Base-by-base conservation (phyloP, 1,140 invertebrate genomes). In the Platorchestia sp. region DNA sequence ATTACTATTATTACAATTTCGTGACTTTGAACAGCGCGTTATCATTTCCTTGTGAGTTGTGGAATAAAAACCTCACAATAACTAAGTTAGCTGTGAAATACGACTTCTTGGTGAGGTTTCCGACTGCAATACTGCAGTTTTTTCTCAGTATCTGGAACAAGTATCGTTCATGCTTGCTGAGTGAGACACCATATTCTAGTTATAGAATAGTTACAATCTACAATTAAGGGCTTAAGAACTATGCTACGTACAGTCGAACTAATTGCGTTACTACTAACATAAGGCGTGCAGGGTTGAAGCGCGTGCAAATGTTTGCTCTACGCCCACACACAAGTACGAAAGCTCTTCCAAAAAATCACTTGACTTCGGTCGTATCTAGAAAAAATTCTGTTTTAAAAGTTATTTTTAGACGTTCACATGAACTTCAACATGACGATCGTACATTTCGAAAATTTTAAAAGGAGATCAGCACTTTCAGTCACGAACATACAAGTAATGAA, bases 281-380 rank as follows among this genome's bases (percentile, higher is more conserved):
- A 93, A 93, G 91, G 91, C 91, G 91, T 93, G 91, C 91, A 93
- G 91, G 91, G 91, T 45, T 93, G 22, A 93, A 93, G 91, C 91
- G 91, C 45, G 91, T 93, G 91, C 91, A 47, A 40, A 7, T 47
- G 6, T 93, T n/a, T 93, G 91, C 91, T n/a, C 44, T 93, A 93
- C 87, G 42, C 91, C 91, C 91, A 93, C 91, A 93, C 91, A 45
- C 91, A 93, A 93, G 19, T 44, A 93, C 43, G 45, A n/a, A 93
- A 89, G 87, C 87, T 89, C 87, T 89, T 89, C n/a, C n/a, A 42
- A 42, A 14, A 89, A 75, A 75, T 75, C 59, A 75, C 27, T 75
- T 75, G 59, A 75, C 10, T 75, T 75, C 59, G 3, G 27, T 75
- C 59, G 59, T 75, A 75, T 36, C 36, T 1, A 36, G 59, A 27